A percentile compares a stretch with the other conserved stretches of the same genome.
Conservation (phyloP, 2,888 invertebrate species). For the Venusia cambrica region DNA sequence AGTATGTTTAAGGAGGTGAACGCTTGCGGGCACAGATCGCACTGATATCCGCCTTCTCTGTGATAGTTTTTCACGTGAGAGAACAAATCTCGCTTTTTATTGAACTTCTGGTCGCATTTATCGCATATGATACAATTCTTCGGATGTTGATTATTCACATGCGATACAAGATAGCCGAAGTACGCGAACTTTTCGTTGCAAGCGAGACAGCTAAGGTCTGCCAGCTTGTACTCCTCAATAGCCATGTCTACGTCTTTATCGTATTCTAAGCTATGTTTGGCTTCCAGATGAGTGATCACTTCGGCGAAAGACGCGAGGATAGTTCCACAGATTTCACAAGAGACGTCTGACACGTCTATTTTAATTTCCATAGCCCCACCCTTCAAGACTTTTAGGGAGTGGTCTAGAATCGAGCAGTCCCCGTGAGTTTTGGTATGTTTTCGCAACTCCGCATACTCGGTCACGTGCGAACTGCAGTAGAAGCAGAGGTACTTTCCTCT, state of each 20-base stretch:
- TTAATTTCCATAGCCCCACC: slow-evolving; percentile 74
- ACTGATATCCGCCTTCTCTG: slow-evolving; percentile 66
- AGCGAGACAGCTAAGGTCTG: slow-evolving; percentile 54
- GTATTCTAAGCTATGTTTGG: slow-evolving; percentile 58
- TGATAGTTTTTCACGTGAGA: slow-evolving; percentile 73
- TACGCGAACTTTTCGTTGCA: slow-evolving; percentile 65
- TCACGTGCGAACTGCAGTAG: slow-evolving; percentile 64
- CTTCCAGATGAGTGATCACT: slow-evolving; percentile 51
- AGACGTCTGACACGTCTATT: slow-evolving; percentile 62
- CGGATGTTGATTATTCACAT: slow-evolving; percentile 64
- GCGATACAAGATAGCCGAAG: slow-evolving; percentile 68
- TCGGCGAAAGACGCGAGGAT: slow-evolving; percentile 45
- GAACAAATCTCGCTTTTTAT: slow-evolving; percentile 65
- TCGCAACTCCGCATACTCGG: slow-evolving; percentile 54
- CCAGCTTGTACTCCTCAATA: slow-evolving; percentile 61
- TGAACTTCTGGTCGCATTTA: slow-evolving; percentile 67
- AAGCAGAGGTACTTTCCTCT: slow-evolving; percentile 73
- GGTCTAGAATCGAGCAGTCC: slow-evolving; percentile 58
- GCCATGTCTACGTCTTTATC: slow-evolving; percentile 65
- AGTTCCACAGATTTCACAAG: slow-evolving; percentile 59
- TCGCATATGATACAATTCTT: slow-evolving; percentile 70
- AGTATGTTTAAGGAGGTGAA: slow-evolving; percentile 65
- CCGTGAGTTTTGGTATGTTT: slow-evolving; percentile 67
- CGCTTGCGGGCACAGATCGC: slow-evolving; percentile 59
- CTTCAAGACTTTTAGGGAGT: slow-evolving; percentile 65